A percentile compares a stretch with the other conserved stretches of the same genome.
Conservation (phyloP, 2,113 vertebrate genomes). For the Lepidothrix coronata region DNA sequence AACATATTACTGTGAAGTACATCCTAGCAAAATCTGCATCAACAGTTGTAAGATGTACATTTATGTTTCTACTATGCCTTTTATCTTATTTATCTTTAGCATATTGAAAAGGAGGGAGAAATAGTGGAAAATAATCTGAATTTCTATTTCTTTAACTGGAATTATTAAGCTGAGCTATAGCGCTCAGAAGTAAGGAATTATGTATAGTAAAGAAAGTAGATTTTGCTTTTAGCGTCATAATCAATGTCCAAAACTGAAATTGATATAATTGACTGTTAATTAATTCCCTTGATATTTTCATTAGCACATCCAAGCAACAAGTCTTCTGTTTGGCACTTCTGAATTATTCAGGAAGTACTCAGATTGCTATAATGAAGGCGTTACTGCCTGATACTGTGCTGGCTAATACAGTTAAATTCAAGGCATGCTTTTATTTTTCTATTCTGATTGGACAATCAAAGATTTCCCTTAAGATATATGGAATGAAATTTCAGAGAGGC, state of each 20-base stretch:
- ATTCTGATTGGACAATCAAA: not conserved
- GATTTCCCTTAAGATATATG: slow-evolving; percentile 9
- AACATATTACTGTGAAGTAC: not conserved
- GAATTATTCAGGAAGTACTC: slow-evolving; percentile 83
- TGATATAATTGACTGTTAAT: slow-evolving; percentile 93
- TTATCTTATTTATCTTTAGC: slow-evolving; percentile 42
- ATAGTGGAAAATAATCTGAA: slow-evolving; percentile 38
- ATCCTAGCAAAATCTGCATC: not conserved
- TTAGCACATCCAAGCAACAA: slow-evolving; percentile 85
- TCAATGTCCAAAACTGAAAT: slow-evolving; percentile 84
- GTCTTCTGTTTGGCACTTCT: slow-evolving; percentile 79
- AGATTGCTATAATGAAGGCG: slow-evolving; percentile 72
- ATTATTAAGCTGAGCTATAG: slow-evolving; percentile 30
- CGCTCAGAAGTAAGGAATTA: not conserved
- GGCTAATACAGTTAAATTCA: slow-evolving; percentile 60
- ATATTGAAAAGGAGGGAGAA: not conserved
- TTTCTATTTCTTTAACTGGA: slow-evolving; percentile 36
- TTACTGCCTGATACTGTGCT: slow-evolving; percentile 59
- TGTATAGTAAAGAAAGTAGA: slow-evolving; percentile 42
- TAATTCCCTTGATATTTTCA: slow-evolving; percentile 93
- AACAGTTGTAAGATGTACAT: not conserved
- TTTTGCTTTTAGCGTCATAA: slow-evolving; percentile 75
- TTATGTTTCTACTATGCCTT: not conserved
- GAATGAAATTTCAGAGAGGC: not conserved
- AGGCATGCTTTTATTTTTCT: slow-evolving; percentile 41